Conservation (phyloP, 2,888 invertebrate genomes). For the Fragum sueziense region DNA sequence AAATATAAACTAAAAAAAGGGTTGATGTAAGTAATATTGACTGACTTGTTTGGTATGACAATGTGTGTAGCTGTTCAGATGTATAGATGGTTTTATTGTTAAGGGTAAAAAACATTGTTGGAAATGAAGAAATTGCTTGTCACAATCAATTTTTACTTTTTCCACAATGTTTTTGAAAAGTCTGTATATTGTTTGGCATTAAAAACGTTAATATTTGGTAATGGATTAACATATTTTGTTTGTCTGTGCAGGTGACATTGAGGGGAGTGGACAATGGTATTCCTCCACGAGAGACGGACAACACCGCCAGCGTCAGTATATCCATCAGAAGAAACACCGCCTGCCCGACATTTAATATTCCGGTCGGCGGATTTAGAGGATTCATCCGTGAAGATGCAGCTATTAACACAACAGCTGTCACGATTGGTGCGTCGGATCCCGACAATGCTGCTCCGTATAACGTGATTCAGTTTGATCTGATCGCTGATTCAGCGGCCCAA, state of each 20-base stretch:
- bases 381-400: slow-evolving; percentile 37
- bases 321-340: slow-evolving; percentile 67
- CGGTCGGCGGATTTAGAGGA: slow-evolving; percentile 24
- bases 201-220: too few relatives aligned
- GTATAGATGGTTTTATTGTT: too few relatives aligned
- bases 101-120: background rate
- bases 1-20: too few relatives aligned
- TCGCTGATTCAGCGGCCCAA: slow-evolving; percentile 16
- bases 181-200: too few relatives aligned
- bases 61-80: too few relatives aligned
- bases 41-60: too few relatives aligned
- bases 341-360: slow-evolving; percentile 43
- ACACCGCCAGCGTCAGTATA: slow-evolving; percentile 65
- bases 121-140: slow-evolving; percentile 14
- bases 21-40: too few relatives aligned
- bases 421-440: slow-evolving; percentile 49
- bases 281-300: slow-evolving; percentile 54
- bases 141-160: background rate
- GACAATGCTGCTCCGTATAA: slow-evolving; percentile 46
- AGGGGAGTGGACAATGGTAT: slow-evolving; percentile 68
- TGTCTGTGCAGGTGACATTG: slow-evolving; percentile 32
- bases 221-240: too few relatives aligned
- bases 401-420: slow-evolving; percentile 32
- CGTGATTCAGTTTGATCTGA: slow-evolving; percentile 38
- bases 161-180: background rate